Evolutionary conservation across 2,888 invertebrate genomes (phyloP).

Genomic region (Arge pagana): DNA sequence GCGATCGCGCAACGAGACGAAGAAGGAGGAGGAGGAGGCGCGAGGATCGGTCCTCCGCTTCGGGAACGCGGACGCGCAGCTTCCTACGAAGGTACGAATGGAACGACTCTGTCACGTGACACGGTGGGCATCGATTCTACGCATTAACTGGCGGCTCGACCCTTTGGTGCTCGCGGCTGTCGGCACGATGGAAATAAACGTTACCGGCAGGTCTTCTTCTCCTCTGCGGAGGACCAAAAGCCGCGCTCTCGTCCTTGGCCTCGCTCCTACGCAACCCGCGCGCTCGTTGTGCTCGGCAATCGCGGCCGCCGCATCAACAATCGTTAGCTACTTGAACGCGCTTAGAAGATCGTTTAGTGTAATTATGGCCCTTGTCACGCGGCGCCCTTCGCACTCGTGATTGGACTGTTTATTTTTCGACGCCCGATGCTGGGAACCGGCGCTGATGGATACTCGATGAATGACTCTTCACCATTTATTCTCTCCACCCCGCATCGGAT

Average conservation of each 20-base stretch:
- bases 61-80: too few relatives aligned
- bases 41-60: too few relatives aligned
- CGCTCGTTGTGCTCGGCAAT: neutral
- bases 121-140: neutral
- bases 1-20: too few relatives aligned
- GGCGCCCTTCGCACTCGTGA: slow-evolving; percentile 29
- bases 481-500: too few relatives aligned
- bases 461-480: slow-evolving; percentile 36
- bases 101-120: slow-evolving; percentile 3
- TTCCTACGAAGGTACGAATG: too few relatives aligned
- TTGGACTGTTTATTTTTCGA: slow-evolving; percentile 33
- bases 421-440: slow-evolving; percentile 23
- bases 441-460: slow-evolving; percentile 36
- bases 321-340: slow-evolving; percentile 36
- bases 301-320: slow-evolving; percentile 39
- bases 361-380: slow-evolving; percentile 45
- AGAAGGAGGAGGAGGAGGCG: too few relatives aligned
- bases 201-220: too few relatives aligned
- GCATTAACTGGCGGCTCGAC: slow-evolving; percentile 5
- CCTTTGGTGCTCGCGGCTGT: slow-evolving; percentile 3
- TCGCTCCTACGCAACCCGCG: neutral
- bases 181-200: neutral
- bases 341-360: slow-evolving; percentile 41
- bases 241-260: too few relatives aligned
- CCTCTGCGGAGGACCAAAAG: too few relatives aligned